These are phyloP conservation scores for Limnephilus auricula DNA, from an alignment of 2,888 invertebrate genomes.

Conservation along the genomic window DNA sequence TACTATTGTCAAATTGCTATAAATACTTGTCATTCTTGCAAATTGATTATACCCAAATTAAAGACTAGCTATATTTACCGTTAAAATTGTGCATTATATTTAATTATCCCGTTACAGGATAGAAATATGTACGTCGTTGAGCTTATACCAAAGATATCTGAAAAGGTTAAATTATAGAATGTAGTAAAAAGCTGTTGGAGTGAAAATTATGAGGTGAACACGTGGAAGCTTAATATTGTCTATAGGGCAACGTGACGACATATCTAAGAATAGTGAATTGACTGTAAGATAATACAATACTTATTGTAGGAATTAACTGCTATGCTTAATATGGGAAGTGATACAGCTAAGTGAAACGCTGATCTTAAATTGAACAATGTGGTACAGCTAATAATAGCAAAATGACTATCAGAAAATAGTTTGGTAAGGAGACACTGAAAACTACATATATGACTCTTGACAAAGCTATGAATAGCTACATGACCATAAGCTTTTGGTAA, in stretches of 20 bases:
- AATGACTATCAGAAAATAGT: too few species aligned
- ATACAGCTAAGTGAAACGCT: background rate
- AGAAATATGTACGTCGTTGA: background rate
- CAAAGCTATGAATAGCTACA: too few species aligned
- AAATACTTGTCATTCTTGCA: too few species aligned
- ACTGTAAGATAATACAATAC: background rate
- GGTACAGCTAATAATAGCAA: too few species aligned
- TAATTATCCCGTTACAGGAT: too few species aligned
- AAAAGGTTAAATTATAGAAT: background rate
- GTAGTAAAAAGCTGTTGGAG: background rate
- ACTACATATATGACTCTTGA: too few species aligned
- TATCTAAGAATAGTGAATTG: background rate
- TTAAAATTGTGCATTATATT: too few species aligned
- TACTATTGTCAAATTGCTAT: too few species aligned
- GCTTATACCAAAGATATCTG: background rate
- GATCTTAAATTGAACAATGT: background rate
- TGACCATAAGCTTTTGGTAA: too few species aligned
- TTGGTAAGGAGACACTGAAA: too few species aligned
- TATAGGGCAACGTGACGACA: background rate
- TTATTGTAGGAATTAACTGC: background rate
- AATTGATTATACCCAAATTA: too few species aligned
- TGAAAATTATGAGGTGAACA: background rate
- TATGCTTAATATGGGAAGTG: background rate
- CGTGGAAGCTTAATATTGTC: background rate
- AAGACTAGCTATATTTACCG: too few species aligned